phyloP scores from a whole-genome alignment of 1,140 invertebrate species.

The Zaprionus africanus region DNA sequence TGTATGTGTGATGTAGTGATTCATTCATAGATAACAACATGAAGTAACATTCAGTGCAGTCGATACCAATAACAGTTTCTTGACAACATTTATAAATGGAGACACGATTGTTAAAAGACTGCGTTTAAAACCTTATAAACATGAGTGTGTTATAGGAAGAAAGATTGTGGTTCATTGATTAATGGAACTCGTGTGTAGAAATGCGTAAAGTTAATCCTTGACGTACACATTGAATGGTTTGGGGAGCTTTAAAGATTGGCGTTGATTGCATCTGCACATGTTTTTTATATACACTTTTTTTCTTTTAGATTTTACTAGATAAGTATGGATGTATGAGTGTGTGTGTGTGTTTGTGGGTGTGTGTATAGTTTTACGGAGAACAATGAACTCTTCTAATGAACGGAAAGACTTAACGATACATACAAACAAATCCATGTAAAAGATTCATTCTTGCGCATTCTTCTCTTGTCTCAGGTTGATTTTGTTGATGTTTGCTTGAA shows the following conservation, averaged over 20 bases:
- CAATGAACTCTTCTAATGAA: conserved; percentile 28
- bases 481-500: not conserved
- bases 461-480: conserved; percentile 19
- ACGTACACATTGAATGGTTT: conserved; percentile 8
- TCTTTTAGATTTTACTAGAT: not conserved
- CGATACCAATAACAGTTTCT: not conserved
- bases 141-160: not conserved
- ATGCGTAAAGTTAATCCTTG: not conserved
- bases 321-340: not conserved
- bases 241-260: not conserved
- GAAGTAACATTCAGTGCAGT: conserved; percentile 1
- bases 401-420: conserved; percentile 19
- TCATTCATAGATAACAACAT: not conserved
- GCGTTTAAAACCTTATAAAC: too few species aligned
- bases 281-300: conserved; percentile 4
- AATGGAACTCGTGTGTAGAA: not conserved
- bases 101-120: too few species aligned
- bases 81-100: not conserved
- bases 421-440: conserved; percentile 21
- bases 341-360: not conserved
- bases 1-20: not conserved
- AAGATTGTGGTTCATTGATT: not conserved
- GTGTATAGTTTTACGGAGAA: conserved; percentile 8
- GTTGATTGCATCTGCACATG: conserved; percentile 2
- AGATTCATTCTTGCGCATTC: conserved; percentile 32